These are phyloP conservation scores for Halisarca cf. caerulea DNA, from an alignment of 37 sponge, comb jelly and placozoan species.

Conservation along the genomic window DNA sequence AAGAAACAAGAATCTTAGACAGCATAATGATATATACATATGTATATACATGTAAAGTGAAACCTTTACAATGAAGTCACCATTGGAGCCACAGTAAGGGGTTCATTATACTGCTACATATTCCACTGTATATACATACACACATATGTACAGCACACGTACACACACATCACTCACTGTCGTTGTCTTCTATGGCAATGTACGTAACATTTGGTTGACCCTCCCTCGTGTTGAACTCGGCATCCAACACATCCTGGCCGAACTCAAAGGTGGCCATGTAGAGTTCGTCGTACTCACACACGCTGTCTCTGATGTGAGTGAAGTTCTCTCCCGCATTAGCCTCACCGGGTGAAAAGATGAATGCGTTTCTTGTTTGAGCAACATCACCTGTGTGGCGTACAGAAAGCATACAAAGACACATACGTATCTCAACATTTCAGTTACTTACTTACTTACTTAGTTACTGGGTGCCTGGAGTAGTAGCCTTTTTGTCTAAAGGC, in stretches of 20 bases:
- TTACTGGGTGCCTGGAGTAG: too few relatives aligned
- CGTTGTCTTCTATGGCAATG: not conserved
- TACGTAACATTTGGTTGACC: not conserved
- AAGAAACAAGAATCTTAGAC: too few relatives aligned
- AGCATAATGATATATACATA: too few relatives aligned
- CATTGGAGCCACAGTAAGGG: too few relatives aligned
- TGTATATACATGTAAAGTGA: too few relatives aligned
- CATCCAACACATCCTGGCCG: not conserved
- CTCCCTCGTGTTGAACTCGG: not conserved
- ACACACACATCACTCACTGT: not conserved
- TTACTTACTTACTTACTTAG: too few relatives aligned
- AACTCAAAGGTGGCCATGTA: conserved; percentile 3
- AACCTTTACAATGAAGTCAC: too few relatives aligned
- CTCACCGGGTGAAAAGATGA: not conserved
- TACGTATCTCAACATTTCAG: too few relatives aligned
- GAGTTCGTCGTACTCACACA: conserved; percentile 1
- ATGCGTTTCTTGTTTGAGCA: not conserved
- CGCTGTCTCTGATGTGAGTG: not conserved
- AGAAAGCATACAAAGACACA: conserved; percentile 8
- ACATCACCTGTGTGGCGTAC: conserved; percentile 25
- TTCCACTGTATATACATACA: too few relatives aligned
- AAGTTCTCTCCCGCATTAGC: not conserved
- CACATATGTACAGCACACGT: not conserved
- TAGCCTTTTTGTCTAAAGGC: too few relatives aligned
- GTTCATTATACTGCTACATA: too few relatives aligned